Base-by-base conservation (phyloP, 2,888 invertebrate species). In the Perizoma affinitatum region DNA sequence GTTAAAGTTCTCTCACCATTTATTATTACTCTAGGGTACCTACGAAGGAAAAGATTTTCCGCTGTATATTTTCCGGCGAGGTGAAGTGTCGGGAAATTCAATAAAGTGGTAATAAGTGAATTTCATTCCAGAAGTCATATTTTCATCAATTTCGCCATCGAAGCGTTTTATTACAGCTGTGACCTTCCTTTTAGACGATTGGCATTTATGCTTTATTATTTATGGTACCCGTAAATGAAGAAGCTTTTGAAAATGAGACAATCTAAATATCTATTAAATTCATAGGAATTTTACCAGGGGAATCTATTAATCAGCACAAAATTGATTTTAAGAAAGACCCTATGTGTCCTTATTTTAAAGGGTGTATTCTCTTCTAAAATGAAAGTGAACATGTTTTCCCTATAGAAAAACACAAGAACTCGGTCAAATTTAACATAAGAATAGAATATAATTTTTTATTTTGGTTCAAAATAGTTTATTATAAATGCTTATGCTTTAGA, bases 61-160 rank as follows among this genome's bases (percentile, higher is more conserved):
- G 52, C 69, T 62, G 68, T 68, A 71, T 75, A 79, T 79, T 79
- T 79, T 70, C 65, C 61, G 61, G 72, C 63, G 67, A 80, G 79
- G 82, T 83, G 80, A 84, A 85, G 82, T 77, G 80, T 83, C 77
- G 72, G 75, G 75, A 83, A 84, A 88, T 85, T 83, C 86, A 87
- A 88, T 86, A 84, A 87, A 82, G 82, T 83, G 83, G 82, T 84
- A 84, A 84, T 87, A 87, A 87, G 82, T 82, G 75, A 78, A 84
- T 84, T 83, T 83, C 78, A 80, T 76, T 71, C 70, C 68, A 72
- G 69, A 72, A 80, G 75, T 81, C 78, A 82, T 84, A 86, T 84
- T 84, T 84, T 82, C 79, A 74, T 72, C 77, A 78, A 79, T 79
- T 78, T 73, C 64, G 62, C 71, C 70, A 73, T 73, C 76, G 74